phyloP scores from a whole-genome alignment of 2,888 invertebrate genomes.

The Tineola bisselliella region DNA sequence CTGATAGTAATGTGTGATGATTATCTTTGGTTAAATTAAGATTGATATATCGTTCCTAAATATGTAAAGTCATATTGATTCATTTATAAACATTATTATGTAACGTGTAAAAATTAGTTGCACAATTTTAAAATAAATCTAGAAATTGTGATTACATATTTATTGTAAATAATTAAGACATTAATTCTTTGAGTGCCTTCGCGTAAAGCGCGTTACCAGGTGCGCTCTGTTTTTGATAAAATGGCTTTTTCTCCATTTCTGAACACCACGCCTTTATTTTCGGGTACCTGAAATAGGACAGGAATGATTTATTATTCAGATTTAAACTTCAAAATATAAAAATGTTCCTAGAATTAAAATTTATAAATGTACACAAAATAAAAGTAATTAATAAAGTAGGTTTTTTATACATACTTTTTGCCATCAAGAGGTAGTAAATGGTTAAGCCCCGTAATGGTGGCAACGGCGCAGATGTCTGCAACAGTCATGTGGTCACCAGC shows the following conservation, averaged over 20 bases:
- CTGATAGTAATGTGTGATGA: too few species aligned
- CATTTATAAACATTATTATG: too few species aligned
- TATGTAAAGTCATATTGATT: too few species aligned
- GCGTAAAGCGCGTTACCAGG: constrained; percentile 14
- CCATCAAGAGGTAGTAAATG: constrained; percentile 31
- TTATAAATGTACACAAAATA: background rate
- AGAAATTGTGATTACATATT: background rate
- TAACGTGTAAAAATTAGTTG: too few species aligned
- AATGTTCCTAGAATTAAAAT: background rate
- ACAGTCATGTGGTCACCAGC: constrained; percentile 60
- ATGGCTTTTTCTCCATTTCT: constrained; percentile 30
- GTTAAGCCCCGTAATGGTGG: constrained; percentile 31
- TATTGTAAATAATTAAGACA: background rate
- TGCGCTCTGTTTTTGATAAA: constrained; percentile 20
- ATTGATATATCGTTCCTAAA: too few species aligned
- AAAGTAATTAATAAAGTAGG: too few species aligned
- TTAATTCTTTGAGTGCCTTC: background rate
- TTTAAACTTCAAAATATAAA: background rate
- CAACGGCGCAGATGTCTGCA: constrained; percentile 57
- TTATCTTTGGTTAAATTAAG: too few species aligned
- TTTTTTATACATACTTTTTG: constrained; percentile 23
- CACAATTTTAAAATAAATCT: too few species aligned
- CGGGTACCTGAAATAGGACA: constrained; percentile 29
- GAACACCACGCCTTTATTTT: constrained; percentile 36
- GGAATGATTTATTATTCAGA: constrained; percentile 18